Evolutionary conservation across 2,113 vertebrate species (phyloP).

Genomic region (Oncorhynchus keta): DNA sequence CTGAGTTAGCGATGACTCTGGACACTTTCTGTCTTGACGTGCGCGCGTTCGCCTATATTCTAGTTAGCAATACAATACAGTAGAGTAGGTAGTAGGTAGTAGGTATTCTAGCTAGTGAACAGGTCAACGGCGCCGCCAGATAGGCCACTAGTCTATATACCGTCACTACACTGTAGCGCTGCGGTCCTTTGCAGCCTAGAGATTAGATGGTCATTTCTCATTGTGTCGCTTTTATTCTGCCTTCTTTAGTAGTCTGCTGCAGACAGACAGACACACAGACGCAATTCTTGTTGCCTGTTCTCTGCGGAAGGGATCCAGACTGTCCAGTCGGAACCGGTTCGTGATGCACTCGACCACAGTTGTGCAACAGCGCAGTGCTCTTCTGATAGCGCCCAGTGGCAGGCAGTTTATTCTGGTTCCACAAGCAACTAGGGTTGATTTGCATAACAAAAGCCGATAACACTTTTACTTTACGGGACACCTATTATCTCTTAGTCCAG

Average conservation of each 20-base stretch:
- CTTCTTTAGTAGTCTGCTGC: not conserved
- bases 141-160: not conserved
- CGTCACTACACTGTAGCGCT: not conserved
- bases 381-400: too few species aligned
- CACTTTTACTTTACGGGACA: too few species aligned
- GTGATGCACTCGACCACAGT: not conserved
- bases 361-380: too few species aligned
- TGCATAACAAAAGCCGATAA: too few species aligned
- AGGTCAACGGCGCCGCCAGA: not conserved
- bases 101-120: not conserved
- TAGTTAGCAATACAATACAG: too few species aligned
- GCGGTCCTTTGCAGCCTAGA: not conserved
- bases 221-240: not conserved
- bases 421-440: too few species aligned
- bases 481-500: too few species aligned
- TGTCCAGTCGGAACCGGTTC: slow-evolving; percentile 59
- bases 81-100: too few species aligned
- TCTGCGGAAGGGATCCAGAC: slow-evolving; percentile 32
- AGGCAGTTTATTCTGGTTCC: too few species aligned
- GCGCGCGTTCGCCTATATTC: not conserved
- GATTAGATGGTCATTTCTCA: not conserved
- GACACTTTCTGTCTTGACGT: not conserved
- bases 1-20: not conserved
- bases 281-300: too few species aligned
- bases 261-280: not conserved